Percentiles rank a stretch among this genome's conserved stretches.
Conservation (phyloP, 2,888 invertebrate species). For the Apotomis betuletana region DNA sequence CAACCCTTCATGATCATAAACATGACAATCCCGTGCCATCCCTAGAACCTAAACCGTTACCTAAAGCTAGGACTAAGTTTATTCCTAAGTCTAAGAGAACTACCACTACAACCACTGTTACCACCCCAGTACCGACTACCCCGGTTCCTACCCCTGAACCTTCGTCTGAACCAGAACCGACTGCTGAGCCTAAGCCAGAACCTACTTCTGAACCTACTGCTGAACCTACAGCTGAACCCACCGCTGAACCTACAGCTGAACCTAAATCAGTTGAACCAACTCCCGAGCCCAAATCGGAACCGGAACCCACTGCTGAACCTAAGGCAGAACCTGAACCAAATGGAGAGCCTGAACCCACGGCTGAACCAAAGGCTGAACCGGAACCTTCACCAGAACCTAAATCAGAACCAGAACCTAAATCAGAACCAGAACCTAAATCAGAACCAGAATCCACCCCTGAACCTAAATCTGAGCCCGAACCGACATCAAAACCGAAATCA, state of each 20-base stretch:
- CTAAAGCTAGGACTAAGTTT: slow-evolving; percentile 59
- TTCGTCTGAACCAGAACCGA: slow-evolving; percentile 60
- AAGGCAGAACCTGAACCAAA: slow-evolving; percentile 55
- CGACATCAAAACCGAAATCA: slow-evolving; percentile 60
- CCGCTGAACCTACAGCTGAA: slow-evolving; percentile 65
- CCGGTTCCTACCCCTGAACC: slow-evolving; percentile 62
- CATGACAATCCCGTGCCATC: slow-evolving; percentile 65
- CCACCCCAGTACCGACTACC: slow-evolving; percentile 57
- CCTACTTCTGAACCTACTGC: slow-evolving; percentile 57
- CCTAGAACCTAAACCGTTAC: slow-evolving; percentile 58
- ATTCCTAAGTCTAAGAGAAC: slow-evolving; percentile 59
- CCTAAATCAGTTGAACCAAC: slow-evolving; percentile 51
- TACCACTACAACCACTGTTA: slow-evolving; percentile 45
- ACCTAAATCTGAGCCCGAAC: slow-evolving; percentile 53
- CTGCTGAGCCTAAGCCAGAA: slow-evolving; percentile 43
- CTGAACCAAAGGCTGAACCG: slow-evolving; percentile 38
- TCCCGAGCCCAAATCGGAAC: slow-evolving; percentile 64
- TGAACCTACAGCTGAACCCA: slow-evolving; percentile 53
- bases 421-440: slow-evolving; percentile 66
- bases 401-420: slow-evolving; percentile 64
- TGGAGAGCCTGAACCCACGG: slow-evolving; percentile 51
- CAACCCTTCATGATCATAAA: slow-evolving; percentile 62
- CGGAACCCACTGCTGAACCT: slow-evolving; percentile 58
- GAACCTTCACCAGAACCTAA: slow-evolving; percentile 58
- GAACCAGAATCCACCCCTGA: slow-evolving; percentile 52